phyloP scores from a whole-genome alignment of 2,113 vertebrate species.

The Cichladusa arquata region DNA sequence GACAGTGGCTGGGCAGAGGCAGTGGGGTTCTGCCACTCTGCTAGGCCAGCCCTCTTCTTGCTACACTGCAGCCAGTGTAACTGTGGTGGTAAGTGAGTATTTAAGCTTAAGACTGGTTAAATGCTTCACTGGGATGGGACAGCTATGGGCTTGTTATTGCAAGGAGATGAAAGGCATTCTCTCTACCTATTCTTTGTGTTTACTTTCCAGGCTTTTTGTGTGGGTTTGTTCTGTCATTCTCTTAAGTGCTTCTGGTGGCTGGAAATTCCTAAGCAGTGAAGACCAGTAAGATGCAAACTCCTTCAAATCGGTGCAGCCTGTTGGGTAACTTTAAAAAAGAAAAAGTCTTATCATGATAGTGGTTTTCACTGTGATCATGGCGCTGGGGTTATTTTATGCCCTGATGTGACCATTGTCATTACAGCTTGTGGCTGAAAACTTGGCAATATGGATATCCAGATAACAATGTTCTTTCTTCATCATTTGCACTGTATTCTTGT shows the following conservation, averaged over 20 bases:
- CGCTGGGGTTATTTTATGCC: neutral
- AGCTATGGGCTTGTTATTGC: neutral
- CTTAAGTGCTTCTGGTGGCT: neutral
- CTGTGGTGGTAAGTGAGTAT: conserved; percentile 14
- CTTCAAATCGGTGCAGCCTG: neutral
- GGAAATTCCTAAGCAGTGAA: neutral
- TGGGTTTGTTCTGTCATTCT: neutral
- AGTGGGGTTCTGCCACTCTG: neutral
- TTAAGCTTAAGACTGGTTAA: neutral
- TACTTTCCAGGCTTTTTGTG: neutral
- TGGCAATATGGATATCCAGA: neutral
- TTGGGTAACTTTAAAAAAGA: neutral
- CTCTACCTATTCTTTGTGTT: neutral
- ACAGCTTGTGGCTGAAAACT: neutral
- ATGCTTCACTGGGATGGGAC: neutral
- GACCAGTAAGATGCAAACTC: neutral
- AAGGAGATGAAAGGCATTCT: neutral
- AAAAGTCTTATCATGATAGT: neutral
- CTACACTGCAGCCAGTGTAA: neutral
- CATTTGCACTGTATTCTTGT: neutral
- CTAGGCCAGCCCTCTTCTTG: neutral
- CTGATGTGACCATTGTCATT: neutral
- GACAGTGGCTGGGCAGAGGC: fast-evolving
- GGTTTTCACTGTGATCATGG: neutral
- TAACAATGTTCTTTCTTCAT: neutral